phyloP scores from a whole-genome alignment of 2,888 invertebrate genomes.

The Perithous albicinctus region DNA sequence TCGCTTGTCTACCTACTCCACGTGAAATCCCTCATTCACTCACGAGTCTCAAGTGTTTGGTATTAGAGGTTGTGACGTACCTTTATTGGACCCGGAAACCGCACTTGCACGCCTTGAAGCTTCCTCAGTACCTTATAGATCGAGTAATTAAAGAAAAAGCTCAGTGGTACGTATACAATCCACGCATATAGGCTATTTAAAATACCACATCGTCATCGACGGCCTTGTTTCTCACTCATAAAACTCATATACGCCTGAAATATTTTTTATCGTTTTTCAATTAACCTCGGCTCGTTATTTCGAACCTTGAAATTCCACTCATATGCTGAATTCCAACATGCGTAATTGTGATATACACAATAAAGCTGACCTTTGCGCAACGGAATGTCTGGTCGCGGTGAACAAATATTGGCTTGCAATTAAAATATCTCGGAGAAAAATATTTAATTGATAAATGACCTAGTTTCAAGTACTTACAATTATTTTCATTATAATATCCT shows the following conservation, averaged over 20 bases:
- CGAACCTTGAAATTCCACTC: slow-evolving; percentile 8
- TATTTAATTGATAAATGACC: background rate
- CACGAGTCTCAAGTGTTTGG: slow-evolving; percentile 23
- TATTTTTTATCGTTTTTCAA: slow-evolving; percentile 49
- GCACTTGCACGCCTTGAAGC: background rate
- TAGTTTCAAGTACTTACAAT: background rate
- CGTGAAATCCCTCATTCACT: slow-evolving; percentile 37
- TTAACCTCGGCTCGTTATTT: slow-evolving; percentile 60
- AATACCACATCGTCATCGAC: slow-evolving; percentile 20
- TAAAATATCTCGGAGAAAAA: background rate
- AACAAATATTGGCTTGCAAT: background rate
- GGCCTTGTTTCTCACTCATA: slow-evolving; percentile 18
- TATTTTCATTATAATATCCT: background rate
- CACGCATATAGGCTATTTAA: background rate
- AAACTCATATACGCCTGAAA: slow-evolving; percentile 4
- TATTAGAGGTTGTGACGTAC: slow-evolving; percentile 6
- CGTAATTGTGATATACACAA: background rate
- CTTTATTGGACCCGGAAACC: slow-evolving; percentile 7
- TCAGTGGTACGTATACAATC: slow-evolving; percentile 4
- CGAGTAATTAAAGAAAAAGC: slow-evolving; percentile 38
- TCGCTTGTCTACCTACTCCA: slow-evolving; percentile 26
- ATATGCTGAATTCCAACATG: background rate
- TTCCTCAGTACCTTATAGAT: background rate
- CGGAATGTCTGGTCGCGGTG: slow-evolving; percentile 8
- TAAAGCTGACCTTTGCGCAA: background rate